Percentiles rank a stretch among this genome's conserved stretches.
Evolutionary conservation across 2,888 invertebrate species (phyloP).

Genomic region (Amblyjoppa fuscipennis): DNA sequence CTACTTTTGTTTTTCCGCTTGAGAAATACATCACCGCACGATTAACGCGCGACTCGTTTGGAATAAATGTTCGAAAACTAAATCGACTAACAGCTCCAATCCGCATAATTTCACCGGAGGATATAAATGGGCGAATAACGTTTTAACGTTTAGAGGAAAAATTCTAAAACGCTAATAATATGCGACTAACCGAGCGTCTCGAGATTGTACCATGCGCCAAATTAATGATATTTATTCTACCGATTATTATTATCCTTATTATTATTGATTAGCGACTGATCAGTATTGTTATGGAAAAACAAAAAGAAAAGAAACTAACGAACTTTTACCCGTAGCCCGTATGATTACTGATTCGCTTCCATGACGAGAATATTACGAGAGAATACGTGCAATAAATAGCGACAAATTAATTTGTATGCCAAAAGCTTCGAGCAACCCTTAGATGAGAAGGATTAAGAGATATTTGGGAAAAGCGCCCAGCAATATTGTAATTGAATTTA

Average conservation of each 20-base stretch:
- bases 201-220: slow-evolving; percentile 76
- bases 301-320: slow-evolving; percentile 27
- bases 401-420: slow-evolving; percentile 66
- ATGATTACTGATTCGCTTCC: slow-evolving; percentile 74
- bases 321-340: slow-evolving; percentile 69
- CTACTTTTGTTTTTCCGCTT: neutral
- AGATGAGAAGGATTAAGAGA: neutral
- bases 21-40: neutral
- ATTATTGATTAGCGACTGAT: slow-evolving; percentile 73
- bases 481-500: slow-evolving; percentile 58
- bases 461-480: slow-evolving; percentile 9
- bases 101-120: slow-evolving; percentile 11
- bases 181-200: slow-evolving; percentile 60
- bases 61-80: neutral
- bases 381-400: slow-evolving; percentile 71
- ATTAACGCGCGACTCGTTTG: neutral
- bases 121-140: slow-evolving; percentile 32
- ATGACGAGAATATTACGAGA: slow-evolving; percentile 62
- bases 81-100: neutral
- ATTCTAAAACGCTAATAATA: slow-evolving; percentile 43
- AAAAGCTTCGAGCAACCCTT: slow-evolving; percentile 57
- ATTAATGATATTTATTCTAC: slow-evolving; percentile 77
- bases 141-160: slow-evolving; percentile 66
- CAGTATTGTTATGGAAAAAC: slow-evolving; percentile 73
- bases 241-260: slow-evolving; percentile 65